These are phyloP conservation scores for Coelopa pilipes DNA, from an alignment of 2,888 invertebrate genomes.

Conservation along the genomic window DNA sequence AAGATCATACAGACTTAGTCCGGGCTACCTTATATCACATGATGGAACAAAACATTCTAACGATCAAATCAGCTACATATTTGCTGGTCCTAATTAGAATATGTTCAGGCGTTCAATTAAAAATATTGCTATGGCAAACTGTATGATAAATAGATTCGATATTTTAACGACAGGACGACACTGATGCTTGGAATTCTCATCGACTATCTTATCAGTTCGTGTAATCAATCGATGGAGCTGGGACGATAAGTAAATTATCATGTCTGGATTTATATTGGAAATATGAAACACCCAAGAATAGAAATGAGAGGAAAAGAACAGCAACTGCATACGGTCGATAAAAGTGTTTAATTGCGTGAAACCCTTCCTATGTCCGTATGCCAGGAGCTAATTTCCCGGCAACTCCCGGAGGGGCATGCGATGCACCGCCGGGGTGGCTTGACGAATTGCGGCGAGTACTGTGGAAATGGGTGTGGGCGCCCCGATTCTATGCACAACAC, in stretches of 20 bases:
- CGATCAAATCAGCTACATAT: too few species aligned
- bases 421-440: not conserved
- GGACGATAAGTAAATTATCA: conserved; percentile 21
- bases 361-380: too few species aligned
- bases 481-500: not conserved
- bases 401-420: not conserved
- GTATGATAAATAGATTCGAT: too few species aligned
- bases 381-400: not conserved
- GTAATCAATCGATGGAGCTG: conserved; percentile 14
- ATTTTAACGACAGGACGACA: not conserved
- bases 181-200: not conserved
- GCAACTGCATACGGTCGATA: not conserved
- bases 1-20: too few species aligned
- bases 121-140: too few species aligned
- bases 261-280: conserved; percentile 15
- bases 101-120: too few species aligned
- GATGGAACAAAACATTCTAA: too few species aligned
- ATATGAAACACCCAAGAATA: not conserved
- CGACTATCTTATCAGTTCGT: conserved; percentile 9
- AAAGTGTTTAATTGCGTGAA: too few species aligned
- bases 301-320: not conserved
- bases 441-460: not conserved
- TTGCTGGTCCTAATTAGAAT: too few species aligned
- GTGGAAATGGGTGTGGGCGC: conserved; percentile 4
- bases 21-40: too few species aligned